These are phyloP conservation scores for Melangyna quadrimaculata DNA, from an alignment of 2,888 invertebrate species.

Conservation along the genomic window DNA sequence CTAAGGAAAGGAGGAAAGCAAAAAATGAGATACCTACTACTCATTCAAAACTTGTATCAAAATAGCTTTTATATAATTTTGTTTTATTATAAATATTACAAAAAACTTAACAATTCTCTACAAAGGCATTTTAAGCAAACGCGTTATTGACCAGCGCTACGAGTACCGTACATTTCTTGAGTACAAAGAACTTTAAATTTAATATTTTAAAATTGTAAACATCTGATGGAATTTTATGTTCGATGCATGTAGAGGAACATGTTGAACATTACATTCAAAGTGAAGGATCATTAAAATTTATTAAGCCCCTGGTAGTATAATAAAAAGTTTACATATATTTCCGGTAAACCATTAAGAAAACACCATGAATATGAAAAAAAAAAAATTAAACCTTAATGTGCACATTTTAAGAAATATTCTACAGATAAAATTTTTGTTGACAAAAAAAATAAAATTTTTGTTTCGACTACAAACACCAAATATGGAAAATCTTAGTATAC, in stretches of 20 bases:
- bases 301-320: not conserved
- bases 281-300: not conserved
- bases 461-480: slow-evolving; percentile 6
- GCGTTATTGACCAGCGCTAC: too few relatives aligned
- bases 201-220: not conserved
- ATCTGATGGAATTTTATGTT: not conserved
- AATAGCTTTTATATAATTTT: too few relatives aligned
- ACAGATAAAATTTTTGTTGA: not conserved
- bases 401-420: not conserved
- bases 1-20: too few relatives aligned
- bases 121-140: too few relatives aligned
- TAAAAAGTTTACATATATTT: not conserved
- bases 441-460: not conserved
- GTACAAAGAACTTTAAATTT: not conserved
- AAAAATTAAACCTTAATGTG: not conserved
- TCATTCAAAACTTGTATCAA: too few relatives aligned
- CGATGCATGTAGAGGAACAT: not conserved
- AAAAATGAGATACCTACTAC: too few relatives aligned
- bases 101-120: too few relatives aligned
- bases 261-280: not conserved
- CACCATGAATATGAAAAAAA: not conserved
- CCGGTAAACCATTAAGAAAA: not conserved
- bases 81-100: too few relatives aligned
- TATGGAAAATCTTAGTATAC: slow-evolving; percentile 30
- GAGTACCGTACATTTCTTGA: too few relatives aligned